Evolutionary conservation across 2,888 invertebrate genomes (phyloP), one percentile per base, ranked within the genome.

Genomic region (Cordilura impudica): DNA sequence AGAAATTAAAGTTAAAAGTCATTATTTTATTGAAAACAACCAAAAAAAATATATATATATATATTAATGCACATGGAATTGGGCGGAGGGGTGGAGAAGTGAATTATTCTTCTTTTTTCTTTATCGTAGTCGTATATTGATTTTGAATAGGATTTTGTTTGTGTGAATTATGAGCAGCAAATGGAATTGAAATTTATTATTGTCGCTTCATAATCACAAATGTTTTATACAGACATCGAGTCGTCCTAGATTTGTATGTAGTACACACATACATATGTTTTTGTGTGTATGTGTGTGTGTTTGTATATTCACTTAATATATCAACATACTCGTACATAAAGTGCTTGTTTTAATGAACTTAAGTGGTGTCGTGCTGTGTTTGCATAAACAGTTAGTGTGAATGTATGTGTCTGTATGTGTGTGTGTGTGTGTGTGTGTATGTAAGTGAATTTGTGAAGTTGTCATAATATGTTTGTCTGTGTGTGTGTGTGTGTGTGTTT

Each of bases 291-390:
- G 14, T 31, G n/a, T 53, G 16, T 35, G 8, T 35, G n/a, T 39
- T 12, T n/a, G 23, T 35, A 10, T 35, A 19, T 43, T 69, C 69
- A 78, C 76, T 73, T 72, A 66, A 56, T 51, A 69, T 49, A 69
- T 73, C 74, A 75, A 21, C 67, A 69, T 69, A 54, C 39, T 26
- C 56, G 21, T 61, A 71, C 69, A 78, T 74, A 65, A 74, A 78
- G 73, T 70, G 58, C 74, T 74, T 66, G 74, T 78, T 78, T 74
- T 78, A 78, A 78, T 78, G 78, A 78, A 78, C 70, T 74, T 74
- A 78, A 74, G 78, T 78, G 70, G 65, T 73, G 66, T 65, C 69
- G 69, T 74, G 70, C 73, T 74, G 73, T 71, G 72, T 65, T 51
- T 61, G 58, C 26, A 66, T 23, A 58, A 69, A 70, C 18, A 54